phyloP scores from a whole-genome alignment of 2,113 vertebrate species.

The Gyps fulvus region DNA sequence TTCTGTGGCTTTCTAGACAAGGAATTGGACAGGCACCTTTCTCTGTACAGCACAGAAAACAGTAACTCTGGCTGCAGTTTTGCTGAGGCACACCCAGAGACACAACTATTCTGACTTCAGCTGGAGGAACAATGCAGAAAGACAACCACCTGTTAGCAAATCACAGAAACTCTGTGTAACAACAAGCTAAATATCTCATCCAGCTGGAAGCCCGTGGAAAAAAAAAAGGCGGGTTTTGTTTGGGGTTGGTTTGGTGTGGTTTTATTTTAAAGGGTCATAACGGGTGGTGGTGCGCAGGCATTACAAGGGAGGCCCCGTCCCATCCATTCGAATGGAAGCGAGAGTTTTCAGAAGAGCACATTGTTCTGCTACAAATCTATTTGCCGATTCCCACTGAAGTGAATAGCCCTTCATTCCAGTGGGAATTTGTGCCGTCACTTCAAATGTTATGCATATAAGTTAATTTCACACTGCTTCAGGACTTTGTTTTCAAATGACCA shows the following conservation, averaged over 20 bases:
- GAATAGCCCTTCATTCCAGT: conserved; percentile 53
- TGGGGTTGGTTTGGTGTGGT: background rate
- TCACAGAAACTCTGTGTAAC: background rate
- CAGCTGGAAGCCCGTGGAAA: background rate
- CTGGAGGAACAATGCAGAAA: background rate
- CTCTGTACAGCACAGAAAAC: background rate
- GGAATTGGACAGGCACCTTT: background rate
- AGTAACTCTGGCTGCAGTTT: background rate
- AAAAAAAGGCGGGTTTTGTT: background rate
- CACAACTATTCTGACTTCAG: background rate
- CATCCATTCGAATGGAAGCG: background rate
- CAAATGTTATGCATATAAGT: conserved; percentile 53
- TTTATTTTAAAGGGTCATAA: conserved; percentile 40
- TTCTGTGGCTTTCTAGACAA: background rate
- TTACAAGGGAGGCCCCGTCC: background rate
- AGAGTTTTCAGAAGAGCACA: conserved; percentile 33
- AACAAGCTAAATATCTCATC: background rate
- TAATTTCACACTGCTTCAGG: conserved; percentile 57
- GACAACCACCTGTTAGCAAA: background rate
- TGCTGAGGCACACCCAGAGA: background rate
- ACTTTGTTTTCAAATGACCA: conserved; percentile 47
- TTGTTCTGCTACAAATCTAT: conserved; percentile 32
- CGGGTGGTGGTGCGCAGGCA: background rate
- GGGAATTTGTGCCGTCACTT: conserved; percentile 26
- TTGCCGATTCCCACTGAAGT: conserved; percentile 56